Evolutionary conservation across 2,888 invertebrate species (phyloP).

Genomic region (Caenorhabditis imperialis): DNA sequence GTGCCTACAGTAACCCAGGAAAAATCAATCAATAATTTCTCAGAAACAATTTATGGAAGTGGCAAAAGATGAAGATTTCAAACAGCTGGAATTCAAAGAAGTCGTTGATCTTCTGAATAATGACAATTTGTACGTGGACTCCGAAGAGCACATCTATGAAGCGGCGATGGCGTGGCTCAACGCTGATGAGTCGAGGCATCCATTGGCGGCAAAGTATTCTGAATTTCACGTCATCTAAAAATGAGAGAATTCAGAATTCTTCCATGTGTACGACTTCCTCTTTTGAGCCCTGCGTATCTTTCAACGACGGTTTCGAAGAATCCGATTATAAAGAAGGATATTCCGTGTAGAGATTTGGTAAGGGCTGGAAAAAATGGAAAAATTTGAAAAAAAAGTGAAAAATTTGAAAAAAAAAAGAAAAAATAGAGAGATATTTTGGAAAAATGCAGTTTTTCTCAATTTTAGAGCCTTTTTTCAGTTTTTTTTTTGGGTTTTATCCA

Average conservation of each 20-base stretch:
- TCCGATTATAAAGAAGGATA: conserved; percentile 83
- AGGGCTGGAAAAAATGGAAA: too few relatives aligned
- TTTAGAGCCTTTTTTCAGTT: too few relatives aligned
- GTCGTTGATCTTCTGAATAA: conserved; percentile 82
- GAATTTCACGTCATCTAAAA: background rate
- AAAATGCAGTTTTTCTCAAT: too few relatives aligned
- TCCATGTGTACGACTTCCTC: conserved; percentile 86
- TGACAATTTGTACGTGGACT: conserved; percentile 86
- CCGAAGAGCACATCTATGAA: conserved; percentile 88
- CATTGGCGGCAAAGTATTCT: conserved; percentile 55
- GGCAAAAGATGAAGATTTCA: conserved; percentile 86
- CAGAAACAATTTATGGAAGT: conserved; percentile 87
- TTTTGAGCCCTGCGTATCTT: conserved; percentile 87
- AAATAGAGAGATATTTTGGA: too few relatives aligned
- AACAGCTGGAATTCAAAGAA: conserved; percentile 78
- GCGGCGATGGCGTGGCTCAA: conserved; percentile 88
- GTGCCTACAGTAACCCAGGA: too few relatives aligned
- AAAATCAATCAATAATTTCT: conserved; percentile 79
- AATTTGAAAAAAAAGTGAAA: too few relatives aligned
- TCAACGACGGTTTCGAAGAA: conserved; percentile 82
- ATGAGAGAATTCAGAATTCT: conserved; percentile 81
- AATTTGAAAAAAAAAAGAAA: too few relatives aligned
- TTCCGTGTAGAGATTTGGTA: conserved; percentile 78
- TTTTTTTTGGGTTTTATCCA: background rate
- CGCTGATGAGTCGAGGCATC: conserved; percentile 82